These are phyloP conservation scores for Phylloscopus trochiloides DNA, from an alignment of 2,113 vertebrate genomes.

Conservation along the genomic window DNA sequence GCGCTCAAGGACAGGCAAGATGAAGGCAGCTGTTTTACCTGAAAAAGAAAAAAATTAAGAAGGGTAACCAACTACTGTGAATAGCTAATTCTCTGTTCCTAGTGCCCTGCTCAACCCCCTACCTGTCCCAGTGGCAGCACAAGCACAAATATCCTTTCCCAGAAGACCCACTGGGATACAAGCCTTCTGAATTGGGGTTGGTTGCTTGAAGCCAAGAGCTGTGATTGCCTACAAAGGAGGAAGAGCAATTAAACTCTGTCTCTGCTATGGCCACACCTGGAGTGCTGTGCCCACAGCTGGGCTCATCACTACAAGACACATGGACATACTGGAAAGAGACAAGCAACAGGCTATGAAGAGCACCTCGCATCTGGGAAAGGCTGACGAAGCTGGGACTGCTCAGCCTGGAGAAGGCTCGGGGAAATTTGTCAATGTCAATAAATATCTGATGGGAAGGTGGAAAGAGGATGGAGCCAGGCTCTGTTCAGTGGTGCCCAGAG, in stretches of 20 bases:
- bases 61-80: neutral
- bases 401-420: neutral
- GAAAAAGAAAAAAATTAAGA: neutral
- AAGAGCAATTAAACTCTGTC: neutral
- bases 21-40: slow-evolving; percentile 98
- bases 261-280: neutral
- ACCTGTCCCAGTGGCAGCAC: slow-evolving; percentile 97
- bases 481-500: neutral
- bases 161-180: slow-evolving; percentile 92
- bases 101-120: neutral
- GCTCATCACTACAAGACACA: neutral
- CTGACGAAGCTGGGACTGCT: neutral
- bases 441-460: neutral
- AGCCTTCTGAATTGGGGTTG: slow-evolving; percentile 96
- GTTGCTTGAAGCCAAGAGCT: slow-evolving; percentile 89
- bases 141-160: slow-evolving; percentile 95
- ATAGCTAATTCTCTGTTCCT: neutral
- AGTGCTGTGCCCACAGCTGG: neutral
- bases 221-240: slow-evolving; percentile 83
- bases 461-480: neutral
- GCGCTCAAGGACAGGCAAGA: slow-evolving; percentile 91
- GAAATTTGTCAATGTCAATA: neutral
- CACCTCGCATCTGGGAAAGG: rapidly evolving
- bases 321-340: neutral
- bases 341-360: rapidly evolving